Evolutionary conservation across 2,888 invertebrate genomes (phyloP).

Genomic region (Drosophila mimetica): DNA sequence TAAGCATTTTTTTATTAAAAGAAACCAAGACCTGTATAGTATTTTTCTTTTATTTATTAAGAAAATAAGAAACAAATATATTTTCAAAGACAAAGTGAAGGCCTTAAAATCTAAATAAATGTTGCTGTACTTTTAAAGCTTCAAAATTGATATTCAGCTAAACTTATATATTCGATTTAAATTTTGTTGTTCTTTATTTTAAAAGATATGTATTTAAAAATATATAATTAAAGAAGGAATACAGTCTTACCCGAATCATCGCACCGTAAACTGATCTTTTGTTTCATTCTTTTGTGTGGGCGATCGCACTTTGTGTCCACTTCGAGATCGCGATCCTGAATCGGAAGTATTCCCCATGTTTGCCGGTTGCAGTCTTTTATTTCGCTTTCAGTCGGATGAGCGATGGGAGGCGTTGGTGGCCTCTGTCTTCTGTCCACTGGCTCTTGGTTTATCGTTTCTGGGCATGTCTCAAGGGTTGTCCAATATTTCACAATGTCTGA

Average conservation of each 20-base stretch:
- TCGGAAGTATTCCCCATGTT: constrained; percentile 43
- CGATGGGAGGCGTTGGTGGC: constrained; percentile 30
- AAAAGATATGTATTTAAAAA: no score
- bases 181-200: no score
- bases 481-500: constrained; percentile 55
- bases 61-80: no score
- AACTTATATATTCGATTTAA: no score
- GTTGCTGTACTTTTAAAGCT: no score
- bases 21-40: no score
- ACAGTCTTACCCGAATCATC: constrained; percentile 6
- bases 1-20: no score
- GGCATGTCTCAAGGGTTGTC: constrained; percentile 61
- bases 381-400: constrained; percentile 31
- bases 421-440: constrained; percentile 11
- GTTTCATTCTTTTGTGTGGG: constrained; percentile 19
- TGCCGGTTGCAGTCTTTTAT: constrained; percentile 53
- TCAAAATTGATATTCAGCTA: no score
- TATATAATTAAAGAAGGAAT: no score
- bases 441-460: constrained; percentile 29
- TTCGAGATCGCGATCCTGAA: constrained; percentile 16
- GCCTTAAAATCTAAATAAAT: no score
- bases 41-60: no score
- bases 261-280: constrained; percentile 8
- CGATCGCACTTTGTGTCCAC: constrained; percentile 6
- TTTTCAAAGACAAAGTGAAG: no score